A percentile compares a stretch with the other conserved stretches of the same genome.
Conservation (phyloP, 2,113 vertebrate species). For the Ursus arctos region DNA sequence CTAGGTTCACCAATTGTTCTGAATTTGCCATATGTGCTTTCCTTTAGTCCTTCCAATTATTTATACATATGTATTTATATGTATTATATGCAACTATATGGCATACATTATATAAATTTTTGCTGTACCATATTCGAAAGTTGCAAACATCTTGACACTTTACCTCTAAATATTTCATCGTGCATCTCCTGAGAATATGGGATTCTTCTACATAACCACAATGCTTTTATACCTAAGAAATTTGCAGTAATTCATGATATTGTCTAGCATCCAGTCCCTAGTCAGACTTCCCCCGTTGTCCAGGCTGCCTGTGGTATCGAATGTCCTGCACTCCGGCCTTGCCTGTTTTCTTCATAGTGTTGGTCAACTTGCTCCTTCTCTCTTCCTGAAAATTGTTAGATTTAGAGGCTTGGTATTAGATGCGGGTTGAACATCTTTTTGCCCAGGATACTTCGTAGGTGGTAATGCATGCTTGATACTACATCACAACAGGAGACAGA, state of each 20-base stretch:
- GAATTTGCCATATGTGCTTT: background rate
- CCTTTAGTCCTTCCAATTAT: background rate
- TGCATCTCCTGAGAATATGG: background rate
- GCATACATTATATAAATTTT: background rate
- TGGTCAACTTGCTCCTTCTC: background rate
- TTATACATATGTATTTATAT: background rate
- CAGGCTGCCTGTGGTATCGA: background rate
- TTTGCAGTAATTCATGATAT: background rate
- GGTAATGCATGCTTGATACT: background rate
- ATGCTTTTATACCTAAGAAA: background rate
- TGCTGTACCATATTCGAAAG: constrained; percentile 6
- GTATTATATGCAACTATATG: background rate
- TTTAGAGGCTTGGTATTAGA: background rate
- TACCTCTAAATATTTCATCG: background rate
- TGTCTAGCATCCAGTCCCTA: background rate
- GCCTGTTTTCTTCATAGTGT: background rate
- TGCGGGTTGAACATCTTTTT: background rate
- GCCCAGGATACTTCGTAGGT: background rate
- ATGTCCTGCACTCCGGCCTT: background rate
- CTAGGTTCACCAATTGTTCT: background rate
- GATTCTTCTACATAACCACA: background rate
- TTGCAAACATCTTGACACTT: background rate
- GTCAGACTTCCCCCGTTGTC: background rate
- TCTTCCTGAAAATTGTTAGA: constrained; percentile 21
- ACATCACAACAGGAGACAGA: background rate